These are phyloP conservation scores for Catostomus latipinnis DNA, from an alignment of 2,797 vertebrate species.

Conservation along the genomic window DNA sequence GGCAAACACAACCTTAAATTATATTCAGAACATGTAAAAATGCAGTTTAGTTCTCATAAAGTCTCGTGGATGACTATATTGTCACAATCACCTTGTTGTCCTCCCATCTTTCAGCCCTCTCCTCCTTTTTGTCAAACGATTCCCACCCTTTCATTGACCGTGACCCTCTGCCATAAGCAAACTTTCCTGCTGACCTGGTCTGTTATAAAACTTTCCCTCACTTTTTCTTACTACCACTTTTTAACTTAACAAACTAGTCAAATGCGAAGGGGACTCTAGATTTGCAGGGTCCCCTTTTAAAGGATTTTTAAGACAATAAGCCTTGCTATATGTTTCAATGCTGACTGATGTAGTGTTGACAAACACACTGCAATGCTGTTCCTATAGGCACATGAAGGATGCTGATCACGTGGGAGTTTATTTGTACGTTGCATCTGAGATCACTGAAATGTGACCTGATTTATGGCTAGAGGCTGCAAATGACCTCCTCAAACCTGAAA, in stretches of 20 bases:
- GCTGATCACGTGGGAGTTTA: slow-evolving; percentile 30
- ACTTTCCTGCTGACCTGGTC: neutral
- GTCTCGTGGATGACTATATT: neutral
- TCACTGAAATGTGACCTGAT: slow-evolving; percentile 29
- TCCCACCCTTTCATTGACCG: neutral
- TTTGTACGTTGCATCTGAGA: slow-evolving; percentile 24
- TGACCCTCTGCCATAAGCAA: slow-evolving; percentile 5
- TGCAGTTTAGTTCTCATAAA: neutral
- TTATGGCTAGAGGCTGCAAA: slow-evolving; percentile 34
- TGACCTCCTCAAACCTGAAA: slow-evolving; percentile 28
- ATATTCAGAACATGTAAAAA: neutral
- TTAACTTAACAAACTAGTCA: slow-evolving; percentile 1
- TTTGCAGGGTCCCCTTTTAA: neutral
- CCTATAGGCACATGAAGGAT: slow-evolving; percentile 10
- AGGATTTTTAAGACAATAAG: neutral
- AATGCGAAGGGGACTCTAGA: neutral
- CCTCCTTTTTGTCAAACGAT: neutral
- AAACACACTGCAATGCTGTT: neutral
- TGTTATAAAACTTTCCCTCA: slow-evolving; percentile 4
- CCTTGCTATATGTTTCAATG: neutral
- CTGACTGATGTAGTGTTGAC: slow-evolving; percentile 4
- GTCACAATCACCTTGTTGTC: neutral
- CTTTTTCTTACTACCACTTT: neutral
- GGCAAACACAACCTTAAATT: too few species aligned
- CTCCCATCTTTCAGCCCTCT: neutral